Base-by-base conservation (phyloP, 2,113 vertebrate genomes). In the Apteryx owenii region DNA sequence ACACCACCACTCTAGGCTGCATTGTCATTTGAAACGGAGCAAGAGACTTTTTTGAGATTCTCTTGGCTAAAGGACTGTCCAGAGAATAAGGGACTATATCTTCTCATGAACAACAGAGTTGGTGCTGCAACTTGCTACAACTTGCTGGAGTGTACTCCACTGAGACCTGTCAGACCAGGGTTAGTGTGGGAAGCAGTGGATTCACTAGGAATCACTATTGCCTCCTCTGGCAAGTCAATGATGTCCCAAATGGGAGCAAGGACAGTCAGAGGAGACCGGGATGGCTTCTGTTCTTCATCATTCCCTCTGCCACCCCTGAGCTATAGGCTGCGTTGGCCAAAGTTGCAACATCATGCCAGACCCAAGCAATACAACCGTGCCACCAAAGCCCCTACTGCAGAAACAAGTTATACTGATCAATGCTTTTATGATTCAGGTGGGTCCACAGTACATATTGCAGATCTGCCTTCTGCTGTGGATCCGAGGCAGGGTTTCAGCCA, bases 151-250 rank as follows among this genome's bases (percentile, higher is more conserved):
- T 3, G 2, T 11, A 56, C 19, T 42, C 29, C 51, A 51, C 53
- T 20, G 21, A 72, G 68, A 25, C 12, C 33, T 0, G 0, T 50
- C 51, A 71, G 25, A 23, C 0, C 0, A 75, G 17, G 29, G 54
- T 25, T 61, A 85, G 76, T 0, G 0, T 29, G 50, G 69, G 29
- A 61, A 89, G 40, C 36, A 78, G 33, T 4, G 40, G 36, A 46
- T 58, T 81, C 81, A n/a, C 25, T 5, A 15, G 29, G 26, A 89
- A 62, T 29, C 4, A 5, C 50, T 15, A 14, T n/a, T 40, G 13
- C 3, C 36, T n/a, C 33, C 51, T 78, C 88, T 69, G 12, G 22
- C 13, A 64, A 56, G 9, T 18, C 64, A 87, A 36, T 8, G 62
- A 73, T 42, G n/a, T 21, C 54, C 48, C n/a, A 10, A 69, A 81